phyloP scores from a whole-genome alignment of 53 echinoderm and acorn worm genomes.

The Echinometra lucunter region DNA sequence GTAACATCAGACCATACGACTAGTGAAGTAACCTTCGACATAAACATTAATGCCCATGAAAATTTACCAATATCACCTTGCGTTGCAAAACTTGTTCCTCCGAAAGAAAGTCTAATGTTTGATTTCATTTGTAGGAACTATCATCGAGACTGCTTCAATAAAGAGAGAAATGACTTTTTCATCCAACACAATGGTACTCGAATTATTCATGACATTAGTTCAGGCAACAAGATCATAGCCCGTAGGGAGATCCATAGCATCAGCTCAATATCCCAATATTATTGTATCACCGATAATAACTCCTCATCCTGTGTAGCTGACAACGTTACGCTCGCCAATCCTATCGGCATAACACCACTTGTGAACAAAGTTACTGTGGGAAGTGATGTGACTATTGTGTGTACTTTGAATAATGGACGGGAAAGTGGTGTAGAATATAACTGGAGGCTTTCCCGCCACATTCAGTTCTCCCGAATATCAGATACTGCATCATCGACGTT shows the following conservation, averaged over 20 bases:
- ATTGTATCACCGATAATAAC: background rate
- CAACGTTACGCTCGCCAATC: background rate
- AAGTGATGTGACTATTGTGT: background rate
- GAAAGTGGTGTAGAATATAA: background rate
- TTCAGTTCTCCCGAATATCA: background rate
- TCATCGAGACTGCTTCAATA: background rate
- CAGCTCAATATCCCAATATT: background rate
- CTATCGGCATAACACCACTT: background rate
- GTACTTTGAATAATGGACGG: background rate
- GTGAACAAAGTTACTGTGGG: background rate
- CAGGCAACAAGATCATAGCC: background rate
- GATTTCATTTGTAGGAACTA: background rate
- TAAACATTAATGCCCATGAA: background rate
- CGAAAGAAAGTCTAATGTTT: background rate
- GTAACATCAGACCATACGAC: background rate
- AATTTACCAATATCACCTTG: background rate
- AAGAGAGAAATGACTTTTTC: background rate
- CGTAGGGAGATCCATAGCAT: background rate
- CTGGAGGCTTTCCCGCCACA: background rate
- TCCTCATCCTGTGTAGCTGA: background rate
- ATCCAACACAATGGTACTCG: background rate
- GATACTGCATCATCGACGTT: background rate
- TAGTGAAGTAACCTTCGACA: background rate
- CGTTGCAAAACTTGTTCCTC: background rate
- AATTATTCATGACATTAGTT: background rate